Evolutionary conservation across 2,113 vertebrate species (phyloP).

Genomic region (Tyrannus savana): DNA sequence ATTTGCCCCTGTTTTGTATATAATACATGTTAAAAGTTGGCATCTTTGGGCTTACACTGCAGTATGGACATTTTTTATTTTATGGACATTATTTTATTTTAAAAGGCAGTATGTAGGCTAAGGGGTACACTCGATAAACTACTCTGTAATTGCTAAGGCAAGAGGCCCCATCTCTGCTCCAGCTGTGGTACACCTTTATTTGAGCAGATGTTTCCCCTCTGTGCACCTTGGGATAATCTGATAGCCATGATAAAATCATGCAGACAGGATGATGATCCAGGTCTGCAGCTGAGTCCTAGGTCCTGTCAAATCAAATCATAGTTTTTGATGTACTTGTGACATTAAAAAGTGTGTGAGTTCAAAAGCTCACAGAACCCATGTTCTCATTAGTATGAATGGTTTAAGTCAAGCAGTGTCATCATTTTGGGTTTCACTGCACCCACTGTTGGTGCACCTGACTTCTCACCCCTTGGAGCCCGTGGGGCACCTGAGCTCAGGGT

Average conservation of each 20-base stretch:
- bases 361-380: neutral
- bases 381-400: neutral
- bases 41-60: neutral
- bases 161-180: neutral
- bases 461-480: neutral
- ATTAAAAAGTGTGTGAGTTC: neutral
- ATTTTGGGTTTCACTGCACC: neutral
- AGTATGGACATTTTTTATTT: neutral
- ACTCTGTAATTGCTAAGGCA: accelerated
- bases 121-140: neutral
- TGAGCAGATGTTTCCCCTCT: neutral
- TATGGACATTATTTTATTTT: neutral
- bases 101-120: neutral
- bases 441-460: neutral
- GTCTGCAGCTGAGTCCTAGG: neutral
- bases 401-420: neutral
- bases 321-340: neutral
- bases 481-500: neutral
- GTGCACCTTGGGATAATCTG: neutral
- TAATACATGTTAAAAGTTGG: neutral
- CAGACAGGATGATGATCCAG: neutral
- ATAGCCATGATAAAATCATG: neutral
- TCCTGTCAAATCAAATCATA: neutral
- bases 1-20: neutral
- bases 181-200: neutral